Evolutionary conservation across 2,797 vertebrate genomes (phyloP).

Genomic region (Phrynocephalus vlangalii): DNA sequence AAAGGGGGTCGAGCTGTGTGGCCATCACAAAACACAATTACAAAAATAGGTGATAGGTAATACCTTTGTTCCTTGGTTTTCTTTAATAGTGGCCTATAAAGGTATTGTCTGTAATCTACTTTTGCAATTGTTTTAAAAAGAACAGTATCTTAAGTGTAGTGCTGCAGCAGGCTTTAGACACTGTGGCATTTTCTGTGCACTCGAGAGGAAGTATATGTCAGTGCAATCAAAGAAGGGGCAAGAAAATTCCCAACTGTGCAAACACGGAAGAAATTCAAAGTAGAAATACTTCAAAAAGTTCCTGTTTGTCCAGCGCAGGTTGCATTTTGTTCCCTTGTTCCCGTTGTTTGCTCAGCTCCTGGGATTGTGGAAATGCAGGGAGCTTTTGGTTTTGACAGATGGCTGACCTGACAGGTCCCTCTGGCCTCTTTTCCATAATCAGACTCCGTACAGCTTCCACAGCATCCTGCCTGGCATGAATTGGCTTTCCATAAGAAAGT

Average conservation of each 20-base stretch:
- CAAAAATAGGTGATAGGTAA: too few species aligned
- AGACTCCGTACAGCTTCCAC: conserved; percentile 64
- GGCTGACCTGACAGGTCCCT: conserved; percentile 73
- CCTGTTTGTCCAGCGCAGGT: conserved; percentile 73
- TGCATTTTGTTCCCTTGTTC: conserved; percentile 72
- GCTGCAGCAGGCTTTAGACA: conserved; percentile 55
- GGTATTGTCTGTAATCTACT: too few species aligned
- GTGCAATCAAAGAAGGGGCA: conserved; percentile 67
- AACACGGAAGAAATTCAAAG: conserved; percentile 77
- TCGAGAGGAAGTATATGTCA: conserved; percentile 74
- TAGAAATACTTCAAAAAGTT: conserved; percentile 78
- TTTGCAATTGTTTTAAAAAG: background rate
- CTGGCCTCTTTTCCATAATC: conserved; percentile 69
- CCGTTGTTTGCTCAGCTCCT: conserved; percentile 73
- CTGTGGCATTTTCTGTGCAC: conserved; percentile 62
- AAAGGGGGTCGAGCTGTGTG: too few species aligned
- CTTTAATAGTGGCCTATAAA: too few species aligned
- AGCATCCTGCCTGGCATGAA: conserved; percentile 70
- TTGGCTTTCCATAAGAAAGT: conserved; percentile 57
- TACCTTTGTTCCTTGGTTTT: too few species aligned
- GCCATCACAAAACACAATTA: too few species aligned
- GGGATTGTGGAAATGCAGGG: conserved; percentile 70
- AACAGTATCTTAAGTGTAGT: conserved; percentile 63
- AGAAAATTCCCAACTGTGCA: conserved; percentile 75
- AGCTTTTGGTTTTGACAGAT: conserved; percentile 76